Percentiles rank a stretch among this genome's conserved stretches.
Conservation (phyloP, 2,113 vertebrate species). For the Syrmaticus mikado region DNA sequence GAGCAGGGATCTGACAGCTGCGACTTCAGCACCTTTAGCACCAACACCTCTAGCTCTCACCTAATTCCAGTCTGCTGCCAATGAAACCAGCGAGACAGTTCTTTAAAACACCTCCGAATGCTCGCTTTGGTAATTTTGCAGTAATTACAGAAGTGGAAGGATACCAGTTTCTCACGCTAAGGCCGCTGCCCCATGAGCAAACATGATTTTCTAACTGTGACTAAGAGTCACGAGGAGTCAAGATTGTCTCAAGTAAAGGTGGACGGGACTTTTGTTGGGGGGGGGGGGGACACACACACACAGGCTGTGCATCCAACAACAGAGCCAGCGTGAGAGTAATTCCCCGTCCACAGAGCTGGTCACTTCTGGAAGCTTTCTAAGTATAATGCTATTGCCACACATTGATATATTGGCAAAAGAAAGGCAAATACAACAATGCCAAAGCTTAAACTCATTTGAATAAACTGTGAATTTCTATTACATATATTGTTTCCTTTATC, state of each 20-base stretch:
- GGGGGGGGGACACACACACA: too few species aligned
- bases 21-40: neutral
- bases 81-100: neutral
- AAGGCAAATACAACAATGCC: conserved; percentile 60
- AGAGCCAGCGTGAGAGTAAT: conserved; percentile 28
- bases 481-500: conserved; percentile 72
- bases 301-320: neutral
- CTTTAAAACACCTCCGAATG: neutral
- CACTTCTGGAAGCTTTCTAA: conserved; percentile 22
- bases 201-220: rapidly evolving
- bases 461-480: conserved; percentile 65
- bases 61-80: neutral
- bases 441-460: conserved; percentile 61
- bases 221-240: too few species aligned
- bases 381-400: conserved; percentile 47
- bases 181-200: neutral
- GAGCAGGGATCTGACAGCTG: neutral
- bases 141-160: neutral
- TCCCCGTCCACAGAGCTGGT: neutral
- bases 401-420: conserved; percentile 57
- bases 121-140: neutral
- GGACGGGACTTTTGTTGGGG: too few species aligned
- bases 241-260: too few species aligned
- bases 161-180: neutral
- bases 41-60: neutral